Evolutionary conservation across 92 coral and sea anemone genomes (phyloP).

Genomic region (Parazoanthus swiftii): DNA sequence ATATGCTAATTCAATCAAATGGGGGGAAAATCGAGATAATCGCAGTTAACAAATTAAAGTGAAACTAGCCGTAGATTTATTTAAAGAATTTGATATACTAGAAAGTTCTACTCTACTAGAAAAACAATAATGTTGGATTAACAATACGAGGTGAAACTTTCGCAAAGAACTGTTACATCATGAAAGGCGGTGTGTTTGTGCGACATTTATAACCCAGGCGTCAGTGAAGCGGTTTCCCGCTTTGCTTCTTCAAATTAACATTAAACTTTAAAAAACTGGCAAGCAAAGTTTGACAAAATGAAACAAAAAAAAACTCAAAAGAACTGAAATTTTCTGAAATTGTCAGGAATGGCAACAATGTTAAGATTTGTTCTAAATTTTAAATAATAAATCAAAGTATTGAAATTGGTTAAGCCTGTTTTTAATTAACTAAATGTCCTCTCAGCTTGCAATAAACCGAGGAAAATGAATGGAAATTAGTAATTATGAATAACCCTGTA

Average conservation of each 20-base stretch:
- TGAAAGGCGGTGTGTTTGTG: not conserved
- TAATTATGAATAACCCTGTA: constrained; percentile 70
- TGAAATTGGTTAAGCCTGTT: constrained; percentile 31
- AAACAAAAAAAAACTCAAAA: not conserved
- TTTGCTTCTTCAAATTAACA: constrained; percentile 11
- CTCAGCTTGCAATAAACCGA: constrained; percentile 53
- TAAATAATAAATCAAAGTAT: constrained; percentile 39
- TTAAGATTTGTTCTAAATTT: not conserved
- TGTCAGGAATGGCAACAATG: constrained; percentile 25
- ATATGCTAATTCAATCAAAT: constrained; percentile 12
- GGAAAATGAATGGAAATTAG: constrained; percentile 56
- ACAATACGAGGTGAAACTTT: not conserved
- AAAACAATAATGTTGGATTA: not conserved
- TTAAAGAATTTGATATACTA: not conserved
- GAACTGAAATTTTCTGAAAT: not conserved
- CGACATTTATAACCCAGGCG: constrained; percentile 7
- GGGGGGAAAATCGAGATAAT: not conserved
- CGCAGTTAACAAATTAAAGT: not conserved
- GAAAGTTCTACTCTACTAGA: too few species aligned
- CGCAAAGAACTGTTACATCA: not conserved
- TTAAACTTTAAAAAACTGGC: not conserved
- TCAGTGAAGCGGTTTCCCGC: not conserved
- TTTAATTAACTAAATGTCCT: constrained; percentile 56
- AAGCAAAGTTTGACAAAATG: not conserved
- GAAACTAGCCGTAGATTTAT: not conserved